Percentiles rank a stretch among this genome's conserved stretches.
These are phyloP conservation scores for Scaptomyza montana DNA, from an alignment of 1,140 invertebrate genomes.

Conservation along the genomic window DNA sequence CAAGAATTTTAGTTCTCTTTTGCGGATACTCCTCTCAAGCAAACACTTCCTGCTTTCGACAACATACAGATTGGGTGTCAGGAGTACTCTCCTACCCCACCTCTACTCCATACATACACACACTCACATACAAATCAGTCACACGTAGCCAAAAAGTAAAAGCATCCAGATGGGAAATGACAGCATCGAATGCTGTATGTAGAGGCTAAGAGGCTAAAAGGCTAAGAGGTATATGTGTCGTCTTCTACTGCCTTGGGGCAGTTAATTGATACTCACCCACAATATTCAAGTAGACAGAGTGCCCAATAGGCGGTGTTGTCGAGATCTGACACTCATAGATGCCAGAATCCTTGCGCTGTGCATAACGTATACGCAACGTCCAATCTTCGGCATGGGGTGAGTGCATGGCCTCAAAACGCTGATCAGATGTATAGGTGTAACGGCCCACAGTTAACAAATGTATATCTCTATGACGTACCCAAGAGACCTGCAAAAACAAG, in stretches of 20 bases:
- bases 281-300: conserved; percentile 90
- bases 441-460: conserved; percentile 92
- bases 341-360: conserved; percentile 91
- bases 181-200: not conserved
- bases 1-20: conserved; percentile 24
- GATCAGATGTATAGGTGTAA: conserved; percentile 94
- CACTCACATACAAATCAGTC: not conserved
- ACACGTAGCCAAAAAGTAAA: not conserved
- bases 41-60: not conserved
- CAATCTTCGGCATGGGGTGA: conserved; percentile 90
- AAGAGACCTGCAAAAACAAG: conserved; percentile 88
- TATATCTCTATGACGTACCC: conserved; percentile 93
- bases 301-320: conserved; percentile 92
- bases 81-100: too few relatives aligned
- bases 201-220: not conserved
- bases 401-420: conserved; percentile 91
- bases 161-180: not conserved
- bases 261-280: conserved; percentile 88
- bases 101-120: not conserved
- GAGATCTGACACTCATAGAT: conserved; percentile 95
- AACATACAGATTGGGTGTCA: conserved; percentile 1
- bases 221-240: not conserved
- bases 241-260: too few relatives aligned
- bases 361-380: conserved; percentile 90
- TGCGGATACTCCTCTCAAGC: conserved; percentile 1